Evolutionary conservation across 2,888 invertebrate genomes (phyloP).

Genomic region (Lamproptera curius): DNA sequence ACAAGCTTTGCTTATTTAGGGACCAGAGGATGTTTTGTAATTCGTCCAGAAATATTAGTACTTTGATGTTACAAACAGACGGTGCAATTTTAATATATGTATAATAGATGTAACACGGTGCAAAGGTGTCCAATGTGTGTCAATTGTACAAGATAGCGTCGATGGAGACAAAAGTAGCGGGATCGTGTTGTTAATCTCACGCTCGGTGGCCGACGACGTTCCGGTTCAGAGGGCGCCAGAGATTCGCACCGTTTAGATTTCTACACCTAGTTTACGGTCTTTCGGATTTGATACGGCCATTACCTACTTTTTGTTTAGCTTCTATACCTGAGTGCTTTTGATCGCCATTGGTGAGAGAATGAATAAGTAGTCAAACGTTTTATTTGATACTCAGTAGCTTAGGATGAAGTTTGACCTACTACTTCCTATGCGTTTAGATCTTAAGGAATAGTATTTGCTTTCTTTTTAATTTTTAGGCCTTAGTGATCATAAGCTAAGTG

Average conservation of each 20-base stretch:
- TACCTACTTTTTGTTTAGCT: background rate
- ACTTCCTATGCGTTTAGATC: too few species aligned
- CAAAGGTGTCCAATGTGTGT: too few species aligned
- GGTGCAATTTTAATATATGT: too few species aligned
- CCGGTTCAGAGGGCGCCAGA: background rate
- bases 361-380: background rate
- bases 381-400: background rate
- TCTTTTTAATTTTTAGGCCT: too few species aligned
- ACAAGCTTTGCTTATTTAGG: too few species aligned
- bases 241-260: conserved; percentile 1
- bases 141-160: conserved; percentile 4
- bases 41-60: too few species aligned
- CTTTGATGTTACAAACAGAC: too few species aligned
- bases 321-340: background rate
- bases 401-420: background rate
- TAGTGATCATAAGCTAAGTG: too few species aligned
- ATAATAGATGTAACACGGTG: too few species aligned
- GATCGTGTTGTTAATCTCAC: conserved; percentile 1
- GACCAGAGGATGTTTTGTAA: too few species aligned
- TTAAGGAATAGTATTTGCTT: too few species aligned
- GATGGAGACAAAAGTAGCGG: background rate
- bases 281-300: background rate
- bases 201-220: conserved; percentile 2
- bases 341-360: background rate
- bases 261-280: background rate